Evolutionary conservation across 2,113 vertebrate genomes (phyloP), one percentile per base, ranked within the genome.

Genomic region (Agapornis roseicollis): DNA sequence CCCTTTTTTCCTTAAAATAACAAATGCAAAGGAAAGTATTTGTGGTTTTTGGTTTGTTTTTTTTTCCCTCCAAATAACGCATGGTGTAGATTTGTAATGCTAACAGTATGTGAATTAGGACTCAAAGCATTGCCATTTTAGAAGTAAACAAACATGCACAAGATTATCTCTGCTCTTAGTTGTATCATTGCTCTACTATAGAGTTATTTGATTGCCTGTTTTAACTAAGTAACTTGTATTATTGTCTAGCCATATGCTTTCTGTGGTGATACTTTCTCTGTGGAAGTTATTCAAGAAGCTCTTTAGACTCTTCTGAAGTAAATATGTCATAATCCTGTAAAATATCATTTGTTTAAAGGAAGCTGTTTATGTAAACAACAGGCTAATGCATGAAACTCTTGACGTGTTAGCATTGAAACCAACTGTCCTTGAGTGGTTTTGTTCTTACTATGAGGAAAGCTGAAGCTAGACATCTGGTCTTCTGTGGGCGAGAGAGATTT

Each of bases 291-390:
- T 87, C 55, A 52, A 85, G 88, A 82, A 89, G 47, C 64, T 87
- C 78, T 91, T 94, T 69, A 91, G 41, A 37, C 52, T 89, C 69
- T 39, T 89, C 83, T 95, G 85, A 91, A 94, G 80, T 77, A 94
- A 93, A 96, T 93, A 88, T 63, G 63, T 94, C 27, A 29, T 77
- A 83, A 80, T 93, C 87, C 53, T 93, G 58, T 87, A 80, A 89
- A 95, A 58, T 76, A 77, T 95, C n/a, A 18, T 85, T 96, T 80
- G 74, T 91, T 95, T 83, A 83, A 89, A 94, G 87, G 89, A 94
- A 94, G 50, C 63, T 94, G 81, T 94, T 94, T 87, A 31, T 86
- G 81, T 97, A 95, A 96, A 94, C 93, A 97, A n/a, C 46, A 70
- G 44, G 76, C 88, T 94, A 94, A 89, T 73, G 88, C 76, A 83